phyloP scores from a whole-genome alignment of 2,888 invertebrate genomes.

The Notodonta dromedarius region DNA sequence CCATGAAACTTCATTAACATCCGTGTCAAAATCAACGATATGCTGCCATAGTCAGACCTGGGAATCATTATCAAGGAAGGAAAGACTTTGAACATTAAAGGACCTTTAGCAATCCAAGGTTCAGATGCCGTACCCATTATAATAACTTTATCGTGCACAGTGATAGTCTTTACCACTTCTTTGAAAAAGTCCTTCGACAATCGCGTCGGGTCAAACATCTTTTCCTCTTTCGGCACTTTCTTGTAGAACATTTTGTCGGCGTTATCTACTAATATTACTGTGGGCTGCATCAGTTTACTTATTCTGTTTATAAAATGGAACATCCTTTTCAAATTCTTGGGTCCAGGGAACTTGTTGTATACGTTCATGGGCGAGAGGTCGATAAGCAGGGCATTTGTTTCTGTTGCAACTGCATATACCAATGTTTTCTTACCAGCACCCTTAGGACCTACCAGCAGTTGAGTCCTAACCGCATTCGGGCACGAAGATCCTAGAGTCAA shows the following conservation, averaged over 20 bases:
- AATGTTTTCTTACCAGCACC: constrained; percentile 89
- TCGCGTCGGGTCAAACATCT: constrained; percentile 87
- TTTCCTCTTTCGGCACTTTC: constrained; percentile 86
- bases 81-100: constrained; percentile 81
- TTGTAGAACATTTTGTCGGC: constrained; percentile 89
- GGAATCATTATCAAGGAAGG: constrained; percentile 83
- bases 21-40: constrained; percentile 81
- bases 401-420: constrained; percentile 89
- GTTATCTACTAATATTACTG: constrained; percentile 88
- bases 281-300: constrained; percentile 87
- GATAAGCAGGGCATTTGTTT: constrained; percentile 89
- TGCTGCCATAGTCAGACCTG: constrained; percentile 84
- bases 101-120: constrained; percentile 85
- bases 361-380: constrained; percentile 89
- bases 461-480: constrained; percentile 78
- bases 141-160: constrained; percentile 86
- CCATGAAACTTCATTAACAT: constrained; percentile 85
- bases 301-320: constrained; percentile 87
- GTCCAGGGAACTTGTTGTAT: constrained; percentile 87
- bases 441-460: constrained; percentile 88
- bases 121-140: constrained; percentile 87
- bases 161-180: constrained; percentile 87
- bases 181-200: constrained; percentile 88
- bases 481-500: constrained; percentile 81
- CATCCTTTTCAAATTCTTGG: constrained; percentile 87